A percentile compares a stretch with the other conserved stretches of the same genome.
Conservation (phyloP, 2,797 vertebrate genomes). For the Petrocephalus sullivani region DNA sequence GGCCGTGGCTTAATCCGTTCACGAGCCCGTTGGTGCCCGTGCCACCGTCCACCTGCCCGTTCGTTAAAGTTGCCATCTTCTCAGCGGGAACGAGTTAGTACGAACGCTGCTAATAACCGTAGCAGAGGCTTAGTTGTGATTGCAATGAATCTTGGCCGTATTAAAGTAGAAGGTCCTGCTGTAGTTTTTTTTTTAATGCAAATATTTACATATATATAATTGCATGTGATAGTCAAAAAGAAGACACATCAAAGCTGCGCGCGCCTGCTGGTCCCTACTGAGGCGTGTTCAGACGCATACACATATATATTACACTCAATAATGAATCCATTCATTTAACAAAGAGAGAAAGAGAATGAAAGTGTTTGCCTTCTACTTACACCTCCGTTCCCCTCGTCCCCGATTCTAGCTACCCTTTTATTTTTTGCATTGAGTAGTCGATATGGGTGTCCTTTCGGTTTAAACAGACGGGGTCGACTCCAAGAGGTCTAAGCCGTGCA, state of each 20-base stretch:
- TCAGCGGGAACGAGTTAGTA: conserved; percentile 55
- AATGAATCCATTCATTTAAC: conserved; percentile 68
- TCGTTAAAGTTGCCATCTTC: conserved; percentile 99
- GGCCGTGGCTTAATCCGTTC: conserved; percentile 99
- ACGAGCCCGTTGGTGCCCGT: conserved; percentile 93
- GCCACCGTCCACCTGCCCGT: conserved; percentile 94
- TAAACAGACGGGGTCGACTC: conserved; percentile 86
- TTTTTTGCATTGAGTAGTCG: conserved; percentile 88
- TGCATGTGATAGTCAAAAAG: conserved; percentile 62
- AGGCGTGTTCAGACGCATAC: conserved; percentile 49
- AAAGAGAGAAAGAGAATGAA: conserved; percentile 53
- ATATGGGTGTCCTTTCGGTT: conserved; percentile 96
- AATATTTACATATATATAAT: conserved; percentile 64
- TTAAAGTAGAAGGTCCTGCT: conserved; percentile 52
- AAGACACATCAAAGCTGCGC: conserved; percentile 61
- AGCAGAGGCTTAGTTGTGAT: conserved; percentile 51
- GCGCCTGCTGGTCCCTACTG: conserved; percentile 58
- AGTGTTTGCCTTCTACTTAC: conserved; percentile 67
- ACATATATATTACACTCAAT: conserved; percentile 57
- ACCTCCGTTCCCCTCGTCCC: conserved; percentile 68
- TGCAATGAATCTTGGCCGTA: conserved; percentile 49
- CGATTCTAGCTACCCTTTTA: conserved; percentile 63
- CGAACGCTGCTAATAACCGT: conserved; percentile 36
- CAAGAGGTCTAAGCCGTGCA: conserved; percentile 49
- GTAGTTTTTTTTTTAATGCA: conserved; percentile 58